Evolutionary conservation across 2,888 invertebrate species (phyloP).

Genomic region (Drosophila yooni): DNA sequence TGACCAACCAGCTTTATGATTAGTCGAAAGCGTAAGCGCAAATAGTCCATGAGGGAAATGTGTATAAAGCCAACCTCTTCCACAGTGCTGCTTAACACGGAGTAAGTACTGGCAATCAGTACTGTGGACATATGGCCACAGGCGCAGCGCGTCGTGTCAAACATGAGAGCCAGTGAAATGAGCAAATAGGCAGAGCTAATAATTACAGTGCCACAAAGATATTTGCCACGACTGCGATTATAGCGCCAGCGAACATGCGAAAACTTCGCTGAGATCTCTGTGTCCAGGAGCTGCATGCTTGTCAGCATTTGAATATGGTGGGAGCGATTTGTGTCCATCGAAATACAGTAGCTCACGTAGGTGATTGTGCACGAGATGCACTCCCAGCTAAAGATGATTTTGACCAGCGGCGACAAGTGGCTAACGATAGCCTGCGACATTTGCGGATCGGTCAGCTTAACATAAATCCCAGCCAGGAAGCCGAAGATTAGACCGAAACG

Average conservation of each 20-base stretch:
- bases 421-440: constrained; percentile 63
- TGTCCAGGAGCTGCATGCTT: constrained; percentile 70
- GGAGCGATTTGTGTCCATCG: constrained; percentile 57
- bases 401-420: constrained; percentile 69
- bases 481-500: constrained; percentile 47
- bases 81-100: constrained; percentile 62
- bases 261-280: constrained; percentile 57
- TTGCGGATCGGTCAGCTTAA: constrained; percentile 58
- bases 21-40: constrained; percentile 79
- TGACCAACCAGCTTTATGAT: constrained; percentile 64
- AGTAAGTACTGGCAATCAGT: constrained; percentile 67
- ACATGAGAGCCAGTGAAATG: constrained; percentile 60
- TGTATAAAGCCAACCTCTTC: constrained; percentile 68
- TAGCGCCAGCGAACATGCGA: constrained; percentile 76
- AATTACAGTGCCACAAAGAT: constrained; percentile 48
- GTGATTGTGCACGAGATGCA: constrained; percentile 52
- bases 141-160: constrained; percentile 66
- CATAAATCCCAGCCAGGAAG: constrained; percentile 55
- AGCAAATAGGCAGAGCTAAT: neutral
- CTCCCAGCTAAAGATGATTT: constrained; percentile 70
- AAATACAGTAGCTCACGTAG: constrained; percentile 59
- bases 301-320: constrained; percentile 62
- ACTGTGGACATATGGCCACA: constrained; percentile 71
- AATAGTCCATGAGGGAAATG: constrained; percentile 75
- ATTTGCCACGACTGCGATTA: constrained; percentile 68